These are phyloP conservation scores for Gastracanthus pulcherrimus DNA, from an alignment of 2,888 invertebrate genomes.

Conservation along the genomic window DNA sequence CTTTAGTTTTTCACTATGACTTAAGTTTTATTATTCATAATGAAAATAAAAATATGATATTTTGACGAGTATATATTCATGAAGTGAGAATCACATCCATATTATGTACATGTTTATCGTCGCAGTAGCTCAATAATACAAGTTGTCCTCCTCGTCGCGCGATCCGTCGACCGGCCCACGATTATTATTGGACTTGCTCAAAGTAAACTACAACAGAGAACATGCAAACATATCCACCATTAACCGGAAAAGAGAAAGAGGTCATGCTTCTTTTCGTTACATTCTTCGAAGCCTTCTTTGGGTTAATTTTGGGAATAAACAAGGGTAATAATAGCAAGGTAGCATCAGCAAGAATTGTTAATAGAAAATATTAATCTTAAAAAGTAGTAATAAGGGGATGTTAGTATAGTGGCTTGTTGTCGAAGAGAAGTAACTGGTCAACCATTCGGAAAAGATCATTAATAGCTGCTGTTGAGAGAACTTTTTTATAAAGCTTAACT, in stretches of 20 bases:
- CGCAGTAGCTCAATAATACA: constrained; percentile 74
- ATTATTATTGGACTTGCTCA: constrained; percentile 66
- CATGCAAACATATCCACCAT: constrained; percentile 73
- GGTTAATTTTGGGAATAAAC: neutral
- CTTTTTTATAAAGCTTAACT: neutral
- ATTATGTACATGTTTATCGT: constrained; percentile 38
- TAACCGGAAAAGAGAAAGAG: constrained; percentile 66
- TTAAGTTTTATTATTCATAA: neutral
- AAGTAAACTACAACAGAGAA: constrained; percentile 73
- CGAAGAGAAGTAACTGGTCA: neutral
- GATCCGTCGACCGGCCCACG: constrained; percentile 67
- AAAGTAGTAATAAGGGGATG: neutral
- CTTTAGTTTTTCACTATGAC: neutral
- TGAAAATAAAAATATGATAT: neutral
- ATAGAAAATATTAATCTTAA: neutral
- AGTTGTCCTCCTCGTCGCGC: constrained; percentile 72
- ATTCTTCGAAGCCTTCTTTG: neutral
- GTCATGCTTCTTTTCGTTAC: constrained; percentile 28
- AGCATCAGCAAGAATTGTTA: constrained; percentile 23
- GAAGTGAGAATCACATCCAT: constrained; percentile 21
- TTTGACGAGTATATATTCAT: constrained; percentile 26
- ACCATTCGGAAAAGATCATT: neutral
- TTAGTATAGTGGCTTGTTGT: neutral
- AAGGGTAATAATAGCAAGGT: neutral
- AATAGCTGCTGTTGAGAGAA: neutral